A percentile compares a stretch with the other conserved stretches of the same genome.
Evolutionary conservation across 1,140 invertebrate genomes (phyloP).

Genomic region (Nylanderia fulva): DNA sequence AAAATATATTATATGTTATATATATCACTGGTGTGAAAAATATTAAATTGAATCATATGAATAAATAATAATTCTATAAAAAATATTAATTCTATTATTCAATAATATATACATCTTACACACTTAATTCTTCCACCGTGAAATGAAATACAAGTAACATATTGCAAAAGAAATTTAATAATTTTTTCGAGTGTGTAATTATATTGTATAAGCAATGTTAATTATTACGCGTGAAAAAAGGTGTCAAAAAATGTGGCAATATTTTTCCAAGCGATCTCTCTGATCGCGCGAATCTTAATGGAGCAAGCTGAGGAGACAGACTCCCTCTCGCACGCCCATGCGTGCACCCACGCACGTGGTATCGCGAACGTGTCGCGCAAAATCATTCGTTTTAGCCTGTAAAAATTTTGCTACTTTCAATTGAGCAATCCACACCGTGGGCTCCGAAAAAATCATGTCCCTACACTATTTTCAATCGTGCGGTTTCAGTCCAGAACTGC

Average conservation of each 20-base stretch:
- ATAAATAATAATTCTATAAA: too few relatives aligned
- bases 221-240: not conserved
- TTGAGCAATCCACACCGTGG: conserved; percentile 24
- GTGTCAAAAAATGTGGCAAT: not conserved
- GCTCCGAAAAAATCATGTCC: conserved; percentile 15
- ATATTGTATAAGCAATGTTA: not conserved
- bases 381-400: conserved; percentile 52
- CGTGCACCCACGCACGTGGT: conserved; percentile 21
- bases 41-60: too few relatives aligned
- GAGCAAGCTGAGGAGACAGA: conserved; percentile 64
- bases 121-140: not conserved
- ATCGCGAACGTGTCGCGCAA: conserved; percentile 36
- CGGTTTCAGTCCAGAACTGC: too few relatives aligned
- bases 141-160: not conserved
- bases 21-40: too few relatives aligned
- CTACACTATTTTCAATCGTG: conserved; percentile 1
- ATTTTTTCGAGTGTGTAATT: too few relatives aligned
- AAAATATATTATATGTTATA: too few relatives aligned
- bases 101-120: not conserved
- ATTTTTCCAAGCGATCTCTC: not conserved
- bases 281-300: not conserved
- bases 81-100: too few relatives aligned
- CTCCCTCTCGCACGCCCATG: conserved; percentile 72
- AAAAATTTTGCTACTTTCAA: conserved; percentile 62
- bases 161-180: too few relatives aligned